phyloP scores from a whole-genome alignment of 37 sponge, comb jelly and placozoan genomes.

The Spongilla lacustris region DNA sequence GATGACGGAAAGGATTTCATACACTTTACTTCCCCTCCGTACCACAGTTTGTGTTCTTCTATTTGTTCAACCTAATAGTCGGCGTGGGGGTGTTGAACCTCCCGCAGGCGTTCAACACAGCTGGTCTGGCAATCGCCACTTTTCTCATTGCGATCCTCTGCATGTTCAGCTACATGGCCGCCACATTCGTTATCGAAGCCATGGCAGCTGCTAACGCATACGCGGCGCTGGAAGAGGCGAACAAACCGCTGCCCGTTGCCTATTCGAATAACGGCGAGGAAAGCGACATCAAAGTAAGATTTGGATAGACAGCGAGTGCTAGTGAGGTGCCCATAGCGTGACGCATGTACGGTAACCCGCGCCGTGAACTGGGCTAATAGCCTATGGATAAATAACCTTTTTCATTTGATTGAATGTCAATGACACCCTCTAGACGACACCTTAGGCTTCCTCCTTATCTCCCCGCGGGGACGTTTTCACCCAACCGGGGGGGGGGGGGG shows the following conservation, averaged over 20 bases:
- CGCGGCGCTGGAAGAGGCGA: neutral
- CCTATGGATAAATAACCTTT: too few species aligned
- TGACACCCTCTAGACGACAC: too few species aligned
- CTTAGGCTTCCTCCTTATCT: too few species aligned
- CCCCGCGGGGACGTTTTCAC: too few species aligned
- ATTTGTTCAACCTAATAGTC: conserved; percentile 96
- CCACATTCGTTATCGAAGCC: conserved; percentile 86
- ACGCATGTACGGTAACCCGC: neutral
- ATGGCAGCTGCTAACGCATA: conserved; percentile 95
- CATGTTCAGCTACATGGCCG: conserved; percentile 81
- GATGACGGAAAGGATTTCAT: neutral
- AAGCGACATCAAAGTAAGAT: neutral
- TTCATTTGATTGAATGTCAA: too few species aligned
- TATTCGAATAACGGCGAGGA: neutral
- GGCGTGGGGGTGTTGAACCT: conserved; percentile 93
- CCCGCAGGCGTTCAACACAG: conserved; percentile 89
- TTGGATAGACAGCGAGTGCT: neutral
- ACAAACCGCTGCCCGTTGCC: neutral
- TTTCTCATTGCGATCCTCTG: conserved; percentile 79
- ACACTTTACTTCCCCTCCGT: neutral
- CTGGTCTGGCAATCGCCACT: conserved; percentile 86
- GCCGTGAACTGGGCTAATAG: too few species aligned
- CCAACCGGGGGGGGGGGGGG: too few species aligned
- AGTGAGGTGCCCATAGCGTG: neutral
- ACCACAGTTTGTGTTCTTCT: conserved; percentile 90